Evolutionary conservation across 2,113 vertebrate species (phyloP).

Genomic region (Cinclus cinclus): DNA sequence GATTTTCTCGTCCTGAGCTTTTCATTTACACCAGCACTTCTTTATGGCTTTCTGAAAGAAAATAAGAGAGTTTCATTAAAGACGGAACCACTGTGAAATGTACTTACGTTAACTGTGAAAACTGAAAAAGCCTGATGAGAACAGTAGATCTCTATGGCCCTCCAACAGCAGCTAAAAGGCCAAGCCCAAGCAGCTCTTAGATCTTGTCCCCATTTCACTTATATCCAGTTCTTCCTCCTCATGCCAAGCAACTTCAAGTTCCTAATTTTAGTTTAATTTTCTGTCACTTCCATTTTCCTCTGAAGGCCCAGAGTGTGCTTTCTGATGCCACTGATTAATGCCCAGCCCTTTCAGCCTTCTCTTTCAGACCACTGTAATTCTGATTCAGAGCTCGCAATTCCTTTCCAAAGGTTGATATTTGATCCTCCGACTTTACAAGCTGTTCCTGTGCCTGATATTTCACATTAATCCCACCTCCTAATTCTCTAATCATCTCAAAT

Average conservation of each 20-base stretch:
- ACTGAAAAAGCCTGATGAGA: neutral
- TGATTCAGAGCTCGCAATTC: neutral
- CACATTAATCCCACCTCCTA: conserved; percentile 17
- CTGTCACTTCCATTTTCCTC: neutral
- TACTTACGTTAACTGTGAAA: neutral
- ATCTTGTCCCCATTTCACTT: neutral
- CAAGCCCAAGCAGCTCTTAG: neutral
- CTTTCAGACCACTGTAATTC: neutral
- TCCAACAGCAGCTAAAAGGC: neutral
- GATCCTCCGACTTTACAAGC: neutral
- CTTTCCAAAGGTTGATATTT: conserved; percentile 18
- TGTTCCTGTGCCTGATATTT: conserved; percentile 27
- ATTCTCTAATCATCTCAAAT: conserved; percentile 53
- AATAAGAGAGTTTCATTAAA: neutral
- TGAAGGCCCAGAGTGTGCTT: neutral
- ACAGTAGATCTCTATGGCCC: neutral
- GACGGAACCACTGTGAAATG: neutral
- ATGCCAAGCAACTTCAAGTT: neutral
- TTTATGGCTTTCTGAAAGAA: neutral
- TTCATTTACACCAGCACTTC: neutral
- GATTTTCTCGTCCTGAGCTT: neutral
- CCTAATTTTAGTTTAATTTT: neutral
- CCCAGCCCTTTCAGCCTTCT: neutral
- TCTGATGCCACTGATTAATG: neutral
- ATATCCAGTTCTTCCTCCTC: neutral